Evolutionary conservation across 2,888 invertebrate species (phyloP).

Genomic region (Alentia gelatinosa): DNA sequence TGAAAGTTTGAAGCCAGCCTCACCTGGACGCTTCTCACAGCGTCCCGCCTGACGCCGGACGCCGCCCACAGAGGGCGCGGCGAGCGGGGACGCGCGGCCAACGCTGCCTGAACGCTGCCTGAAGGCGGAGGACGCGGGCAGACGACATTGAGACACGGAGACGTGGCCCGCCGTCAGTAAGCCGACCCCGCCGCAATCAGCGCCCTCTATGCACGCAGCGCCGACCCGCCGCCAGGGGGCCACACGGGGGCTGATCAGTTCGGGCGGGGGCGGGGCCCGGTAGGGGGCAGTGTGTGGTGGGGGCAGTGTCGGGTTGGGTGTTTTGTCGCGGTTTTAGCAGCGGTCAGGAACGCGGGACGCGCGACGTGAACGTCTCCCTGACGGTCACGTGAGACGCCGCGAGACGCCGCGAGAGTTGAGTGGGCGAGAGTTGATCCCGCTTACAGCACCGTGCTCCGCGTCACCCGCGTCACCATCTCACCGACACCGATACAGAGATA

Average conservation of each 20-base stretch:
- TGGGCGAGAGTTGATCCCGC: neutral
- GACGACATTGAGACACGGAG: neutral
- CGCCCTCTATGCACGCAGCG: too few species aligned
- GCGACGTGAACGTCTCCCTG: neutral
- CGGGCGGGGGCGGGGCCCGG: neutral
- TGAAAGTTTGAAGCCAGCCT: conserved; percentile 18
- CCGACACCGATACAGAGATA: neutral
- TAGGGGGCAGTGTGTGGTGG: neutral
- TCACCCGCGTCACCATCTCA: neutral
- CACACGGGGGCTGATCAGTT: too few species aligned
- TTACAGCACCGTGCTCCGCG: too few species aligned
- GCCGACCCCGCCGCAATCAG: too few species aligned
- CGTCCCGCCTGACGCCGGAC: neutral
- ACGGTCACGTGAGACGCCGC: neutral
- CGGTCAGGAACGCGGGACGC: too few species aligned
- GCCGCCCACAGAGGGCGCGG: too few species aligned
- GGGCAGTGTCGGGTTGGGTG: neutral
- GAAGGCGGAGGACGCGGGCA: neutral
- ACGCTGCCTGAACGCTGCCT: neutral
- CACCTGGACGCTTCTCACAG: conserved; percentile 30
- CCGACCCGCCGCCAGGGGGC: too few species aligned
- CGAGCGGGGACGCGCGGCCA: neutral
- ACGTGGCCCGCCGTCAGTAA: too few species aligned
- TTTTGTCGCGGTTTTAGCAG: neutral
- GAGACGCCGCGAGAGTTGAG: neutral